Evolutionary conservation across 1,140 invertebrate genomes (phyloP).

Genomic region (Piezodorus guildinii): DNA sequence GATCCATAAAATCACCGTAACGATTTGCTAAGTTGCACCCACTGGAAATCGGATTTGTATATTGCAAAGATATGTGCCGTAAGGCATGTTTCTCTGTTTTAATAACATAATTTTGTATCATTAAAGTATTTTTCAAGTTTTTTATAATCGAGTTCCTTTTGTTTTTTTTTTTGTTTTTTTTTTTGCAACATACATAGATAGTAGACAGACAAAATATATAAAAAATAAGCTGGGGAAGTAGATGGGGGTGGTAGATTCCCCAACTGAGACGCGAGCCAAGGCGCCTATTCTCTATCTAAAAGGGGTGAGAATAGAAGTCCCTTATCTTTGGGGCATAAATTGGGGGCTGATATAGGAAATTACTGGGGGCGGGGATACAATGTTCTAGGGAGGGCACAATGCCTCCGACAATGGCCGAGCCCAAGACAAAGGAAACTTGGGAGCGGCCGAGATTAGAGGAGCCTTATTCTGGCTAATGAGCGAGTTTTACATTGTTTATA

Average conservation of each 20-base stretch:
- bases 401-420: background rate
- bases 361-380: constrained; percentile 3
- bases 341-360: constrained; percentile 15
- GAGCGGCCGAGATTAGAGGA: background rate
- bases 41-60: too few species aligned
- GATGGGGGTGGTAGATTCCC: background rate
- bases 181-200: too few species aligned
- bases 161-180: too few species aligned
- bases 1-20: too few species aligned
- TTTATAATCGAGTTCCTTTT: too few species aligned
- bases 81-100: too few species aligned
- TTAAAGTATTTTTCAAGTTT: too few species aligned
- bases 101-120: too few species aligned
- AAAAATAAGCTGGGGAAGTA: background rate
- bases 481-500: constrained; percentile 14
- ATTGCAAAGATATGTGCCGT: too few species aligned
- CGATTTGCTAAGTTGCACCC: too few species aligned
- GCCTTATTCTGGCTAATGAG: background rate
- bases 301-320: constrained; percentile 7
- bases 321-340: constrained; percentile 13
- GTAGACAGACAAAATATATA: background rate
- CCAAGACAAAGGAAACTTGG: background rate
- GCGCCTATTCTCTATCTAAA: constrained; percentile 5
- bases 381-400: background rate
- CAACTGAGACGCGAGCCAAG: background rate